Conservation (phyloP, 2,797 vertebrate genomes). For the Pangasius sanitwongsei region DNA sequence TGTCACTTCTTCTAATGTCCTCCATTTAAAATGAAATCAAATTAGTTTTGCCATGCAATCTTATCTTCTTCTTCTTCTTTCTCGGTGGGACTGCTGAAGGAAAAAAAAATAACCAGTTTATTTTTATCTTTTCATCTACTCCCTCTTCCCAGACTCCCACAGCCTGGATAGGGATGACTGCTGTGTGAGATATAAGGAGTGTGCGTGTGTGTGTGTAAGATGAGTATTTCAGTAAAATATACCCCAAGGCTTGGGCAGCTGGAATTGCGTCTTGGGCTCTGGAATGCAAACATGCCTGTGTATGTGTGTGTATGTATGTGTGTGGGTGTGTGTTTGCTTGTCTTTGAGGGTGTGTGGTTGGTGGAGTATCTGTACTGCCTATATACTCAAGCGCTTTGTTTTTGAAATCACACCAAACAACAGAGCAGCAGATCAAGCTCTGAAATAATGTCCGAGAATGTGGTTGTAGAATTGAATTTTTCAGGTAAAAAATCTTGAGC, state of each 20-base stretch:
- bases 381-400: not conserved
- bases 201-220: not conserved
- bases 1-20: not conserved
- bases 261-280: constrained; percentile 37
- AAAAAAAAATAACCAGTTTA: not conserved
- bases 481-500: not conserved
- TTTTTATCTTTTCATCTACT: constrained; percentile 27
- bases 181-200: constrained; percentile 18
- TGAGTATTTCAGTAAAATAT: constrained; percentile 41
- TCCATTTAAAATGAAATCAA: not conserved
- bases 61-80: not conserved
- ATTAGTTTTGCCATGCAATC: not conserved
- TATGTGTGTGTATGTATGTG: constrained; percentile 6
- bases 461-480: not conserved
- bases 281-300: constrained; percentile 42
- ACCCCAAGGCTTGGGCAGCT: constrained; percentile 30
- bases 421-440: not conserved
- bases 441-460: not conserved
- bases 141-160: constrained; percentile 10
- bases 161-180: constrained; percentile 20
- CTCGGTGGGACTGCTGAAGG: constrained; percentile 6
- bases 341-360: constrained; percentile 34
- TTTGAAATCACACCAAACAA: not conserved
- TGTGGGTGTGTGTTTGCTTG: not conserved
- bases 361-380: not conserved